phyloP scores from a whole-genome alignment of 2,888 invertebrate genomes.

The Priocnemis perturbator region DNA sequence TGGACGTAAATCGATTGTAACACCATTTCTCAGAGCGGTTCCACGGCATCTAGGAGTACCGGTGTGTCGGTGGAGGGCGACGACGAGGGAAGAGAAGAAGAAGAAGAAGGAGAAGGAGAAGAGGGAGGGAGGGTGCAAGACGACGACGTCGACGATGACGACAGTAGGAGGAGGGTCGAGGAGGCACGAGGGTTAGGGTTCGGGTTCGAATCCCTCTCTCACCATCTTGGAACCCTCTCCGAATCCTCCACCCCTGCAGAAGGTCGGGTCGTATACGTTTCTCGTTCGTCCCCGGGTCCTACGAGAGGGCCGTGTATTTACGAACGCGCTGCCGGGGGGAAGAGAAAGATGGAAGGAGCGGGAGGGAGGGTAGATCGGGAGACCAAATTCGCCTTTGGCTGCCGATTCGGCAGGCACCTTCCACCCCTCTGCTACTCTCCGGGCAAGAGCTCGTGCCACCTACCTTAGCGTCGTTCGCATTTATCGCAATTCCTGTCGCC shows the following conservation, averaged over 20 bases:
- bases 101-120: not conserved
- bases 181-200: not conserved
- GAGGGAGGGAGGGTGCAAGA: not conserved
- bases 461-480: conserved; percentile 23
- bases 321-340: no score
- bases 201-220: not conserved
- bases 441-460: conserved; percentile 1
- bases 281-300: conserved; percentile 7
- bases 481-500: conserved; percentile 42
- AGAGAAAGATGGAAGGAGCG: no score
- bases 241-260: not conserved
- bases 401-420: not conserved
- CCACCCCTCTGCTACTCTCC: not conserved
- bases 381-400: conserved; percentile 8
- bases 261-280: conserved; percentile 6
- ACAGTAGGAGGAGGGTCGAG: not conserved
- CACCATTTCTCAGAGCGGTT: conserved; percentile 56
- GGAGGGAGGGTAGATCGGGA: not conserved
- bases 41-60: no score
- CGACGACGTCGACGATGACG: not conserved
- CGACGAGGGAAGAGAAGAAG: not conserved
- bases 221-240: not conserved
- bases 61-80: not conserved
- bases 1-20: conserved; percentile 65
- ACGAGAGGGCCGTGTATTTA: not conserved